These are phyloP conservation scores for Nomada ruficornis DNA, from an alignment of 2,888 invertebrate genomes.

Conservation along the genomic window DNA sequence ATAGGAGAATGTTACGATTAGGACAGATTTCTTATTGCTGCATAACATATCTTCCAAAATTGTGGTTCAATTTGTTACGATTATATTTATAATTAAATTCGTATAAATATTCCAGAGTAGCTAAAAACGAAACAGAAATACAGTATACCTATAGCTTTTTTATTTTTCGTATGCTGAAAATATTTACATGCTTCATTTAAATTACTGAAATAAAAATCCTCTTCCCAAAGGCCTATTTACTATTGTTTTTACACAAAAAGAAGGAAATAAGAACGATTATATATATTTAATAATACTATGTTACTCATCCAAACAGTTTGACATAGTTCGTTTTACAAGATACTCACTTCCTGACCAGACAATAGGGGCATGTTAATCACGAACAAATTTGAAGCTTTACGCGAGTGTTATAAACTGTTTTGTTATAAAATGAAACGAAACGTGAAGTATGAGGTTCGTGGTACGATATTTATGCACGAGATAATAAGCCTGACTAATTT, in stretches of 20 bases:
- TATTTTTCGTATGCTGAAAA: conserved; percentile 33
- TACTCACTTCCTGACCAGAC: conserved; percentile 28
- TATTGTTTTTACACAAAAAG: conserved; percentile 7
- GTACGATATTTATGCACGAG: conserved; percentile 30
- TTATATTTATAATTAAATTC: conserved; percentile 30
- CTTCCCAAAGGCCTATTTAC: conserved; percentile 50
- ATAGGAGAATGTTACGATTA: conserved; percentile 43
- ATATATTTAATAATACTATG: conserved; percentile 20
- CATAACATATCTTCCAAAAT: conserved; percentile 32
- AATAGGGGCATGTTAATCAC: conserved; percentile 50
- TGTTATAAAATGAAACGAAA: conserved; percentile 48
- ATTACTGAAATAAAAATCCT: conserved; percentile 16
- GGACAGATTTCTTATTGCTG: conserved; percentile 34
- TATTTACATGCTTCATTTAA: conserved; percentile 20
- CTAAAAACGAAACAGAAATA: conserved; percentile 5
- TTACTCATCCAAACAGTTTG: conserved; percentile 23
- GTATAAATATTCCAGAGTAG: conserved; percentile 20
- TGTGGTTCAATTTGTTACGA: conserved; percentile 17
- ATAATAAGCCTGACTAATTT: conserved; percentile 57
- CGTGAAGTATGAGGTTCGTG: conserved; percentile 32
- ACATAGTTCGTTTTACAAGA: conserved; percentile 14
- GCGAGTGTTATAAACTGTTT: conserved; percentile 58
- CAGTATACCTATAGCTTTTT: conserved; percentile 15
- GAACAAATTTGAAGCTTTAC: conserved; percentile 61
- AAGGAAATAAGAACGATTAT: conserved; percentile 16